These are phyloP conservation scores for Philotrypesis tridentata DNA, from an alignment of 1,140 invertebrate species.

Conservation along the genomic window DNA sequence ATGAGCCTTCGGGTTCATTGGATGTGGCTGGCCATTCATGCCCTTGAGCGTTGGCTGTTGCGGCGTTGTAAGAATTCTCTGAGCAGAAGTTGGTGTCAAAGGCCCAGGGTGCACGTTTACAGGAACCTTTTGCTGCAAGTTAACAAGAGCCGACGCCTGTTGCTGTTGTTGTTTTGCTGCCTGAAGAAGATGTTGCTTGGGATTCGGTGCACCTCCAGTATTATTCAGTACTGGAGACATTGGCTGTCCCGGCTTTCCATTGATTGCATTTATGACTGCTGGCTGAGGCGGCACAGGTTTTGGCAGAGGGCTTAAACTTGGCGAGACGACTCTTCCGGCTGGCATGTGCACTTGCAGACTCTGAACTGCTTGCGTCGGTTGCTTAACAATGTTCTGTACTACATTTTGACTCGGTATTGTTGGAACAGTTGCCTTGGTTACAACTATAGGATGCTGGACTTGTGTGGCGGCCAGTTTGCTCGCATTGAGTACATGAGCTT, in stretches of 20 bases:
- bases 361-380: conserved; percentile 61
- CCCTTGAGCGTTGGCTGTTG: conserved; percentile 62
- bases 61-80: conserved; percentile 65
- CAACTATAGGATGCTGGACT: conserved; percentile 49
- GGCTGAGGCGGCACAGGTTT: conserved; percentile 54
- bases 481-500: conserved; percentile 75
- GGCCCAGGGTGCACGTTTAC: conserved; percentile 61
- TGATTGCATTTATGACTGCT: conserved; percentile 41
- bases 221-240: conserved; percentile 70
- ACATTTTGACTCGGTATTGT: conserved; percentile 57
- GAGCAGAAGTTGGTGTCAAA: conserved; percentile 55
- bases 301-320: conserved; percentile 63
- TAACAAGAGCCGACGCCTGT: conserved; percentile 64
- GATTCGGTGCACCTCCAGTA: conserved; percentile 63
- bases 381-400: conserved; percentile 68
- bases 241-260: conserved; percentile 62
- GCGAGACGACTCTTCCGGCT: conserved; percentile 61
- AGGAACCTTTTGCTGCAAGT: conserved; percentile 63
- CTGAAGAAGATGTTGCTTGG: conserved; percentile 69
- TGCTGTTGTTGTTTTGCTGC: conserved; percentile 64
- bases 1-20: conserved; percentile 72
- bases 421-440: conserved; percentile 58
- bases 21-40: conserved; percentile 68
- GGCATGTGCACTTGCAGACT: conserved; percentile 66
- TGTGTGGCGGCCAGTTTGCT: conserved; percentile 60